Base-by-base conservation (phyloP, 2,113 vertebrate genomes). In the Perca schrenkii region DNA sequence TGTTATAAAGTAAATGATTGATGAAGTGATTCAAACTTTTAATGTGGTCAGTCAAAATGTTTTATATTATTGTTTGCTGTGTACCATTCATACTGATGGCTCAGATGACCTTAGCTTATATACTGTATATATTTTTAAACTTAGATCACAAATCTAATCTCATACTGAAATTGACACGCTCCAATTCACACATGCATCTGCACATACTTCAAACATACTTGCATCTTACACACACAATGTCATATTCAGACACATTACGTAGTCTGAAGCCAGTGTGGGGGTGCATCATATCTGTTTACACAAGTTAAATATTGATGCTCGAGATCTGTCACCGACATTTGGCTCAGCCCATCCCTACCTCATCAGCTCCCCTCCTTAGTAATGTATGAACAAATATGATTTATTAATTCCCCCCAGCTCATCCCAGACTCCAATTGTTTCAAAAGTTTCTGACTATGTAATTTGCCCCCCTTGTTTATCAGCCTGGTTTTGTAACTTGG, bases 361-460 rank as follows among this genome's bases (percentile, higher is more conserved):
- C 83, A 83, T 93, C 79, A 86, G 67, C 79, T 85, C 84, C 67
- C 74, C 82, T 89, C 66, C 82, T 95, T 82, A 94, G 88, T 94
- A 88, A 95, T 93, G 76, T 85, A 94, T 94, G 89, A 94, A 92
- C 84, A 92, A 92, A 94, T 90, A 91, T 94, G 80, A 94, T 94
- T 94, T 92, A 94, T 94, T 94, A 86, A 94, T 92, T 57, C 60
- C 19, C 61, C 34, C 16, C 43, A 64, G 50, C 77, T 90, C 90
- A 86, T 84, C 76, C 78, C 68, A 75, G 73, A 86, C 82, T 85
- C 72, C 70, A 80, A 88, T 89, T 90, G 85, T 91, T 85, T 82
- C 68, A 83, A 89, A 93, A 90, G 85, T 92, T 92, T 93, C 71
- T 83, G 81, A 86, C 80, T 84, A 53, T 16, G 43, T 84, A 87